Conservation (phyloP, 2,797 vertebrate species). For the Danio choprae region DNA sequence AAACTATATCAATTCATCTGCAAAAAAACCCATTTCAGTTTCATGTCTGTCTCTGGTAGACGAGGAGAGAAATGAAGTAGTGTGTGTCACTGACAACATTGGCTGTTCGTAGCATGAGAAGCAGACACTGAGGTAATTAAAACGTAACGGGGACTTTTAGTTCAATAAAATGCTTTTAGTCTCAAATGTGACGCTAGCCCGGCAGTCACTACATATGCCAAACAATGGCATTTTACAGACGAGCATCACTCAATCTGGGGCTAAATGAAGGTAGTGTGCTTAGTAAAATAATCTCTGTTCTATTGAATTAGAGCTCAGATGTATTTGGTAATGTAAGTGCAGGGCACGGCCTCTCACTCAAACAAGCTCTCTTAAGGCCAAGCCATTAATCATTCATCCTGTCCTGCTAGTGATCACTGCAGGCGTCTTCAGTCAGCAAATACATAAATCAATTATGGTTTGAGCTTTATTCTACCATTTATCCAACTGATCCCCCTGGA, state of each 20-base stretch:
- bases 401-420: conserved; percentile 75
- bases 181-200: conserved; percentile 40
- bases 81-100: conserved; percentile 38
- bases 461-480: conserved; percentile 83
- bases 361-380: conserved; percentile 56
- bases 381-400: conserved; percentile 78
- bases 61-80: conserved; percentile 50
- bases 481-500: conserved; percentile 81
- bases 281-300: conserved; percentile 70
- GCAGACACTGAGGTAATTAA: conserved; percentile 42
- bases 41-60: conserved; percentile 47
- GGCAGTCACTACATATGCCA: conserved; percentile 21
- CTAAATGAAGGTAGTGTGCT: conserved; percentile 56
- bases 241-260: conserved; percentile 28
- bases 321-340: conserved; percentile 60
- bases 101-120: conserved; percentile 51
- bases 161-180: conserved; percentile 51
- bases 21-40: conserved; percentile 28
- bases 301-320: conserved; percentile 64
- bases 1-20: conserved; percentile 50
- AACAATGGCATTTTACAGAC: conserved; percentile 33
- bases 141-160: conserved; percentile 49
- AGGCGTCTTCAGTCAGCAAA: conserved; percentile 82
- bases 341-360: conserved; percentile 58
- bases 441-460: conserved; percentile 87